phyloP scores from a whole-genome alignment of 2,113 vertebrate genomes.

The Hassar affinis region DNA sequence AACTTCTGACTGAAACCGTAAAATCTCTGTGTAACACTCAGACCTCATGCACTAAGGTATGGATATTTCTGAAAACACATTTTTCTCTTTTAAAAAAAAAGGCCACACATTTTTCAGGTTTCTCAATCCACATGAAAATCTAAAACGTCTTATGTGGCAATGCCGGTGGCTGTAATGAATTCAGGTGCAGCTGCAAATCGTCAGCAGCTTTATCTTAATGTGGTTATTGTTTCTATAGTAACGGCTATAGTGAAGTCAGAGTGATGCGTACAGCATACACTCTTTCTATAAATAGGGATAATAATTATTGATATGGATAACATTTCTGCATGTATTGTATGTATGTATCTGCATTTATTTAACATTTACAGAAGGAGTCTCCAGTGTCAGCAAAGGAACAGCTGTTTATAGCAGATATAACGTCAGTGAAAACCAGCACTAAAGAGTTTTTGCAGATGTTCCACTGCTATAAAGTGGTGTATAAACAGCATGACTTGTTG shows the following conservation, averaged over 20 bases:
- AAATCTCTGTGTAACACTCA: neutral
- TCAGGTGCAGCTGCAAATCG: neutral
- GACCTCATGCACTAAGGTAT: neutral
- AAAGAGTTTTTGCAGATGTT: too few species aligned
- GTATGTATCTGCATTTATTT: too few species aligned
- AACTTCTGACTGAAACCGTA: too few species aligned
- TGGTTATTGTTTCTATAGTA: neutral
- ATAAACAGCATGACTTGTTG: too few species aligned
- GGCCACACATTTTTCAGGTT: neutral
- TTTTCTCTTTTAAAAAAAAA: neutral
- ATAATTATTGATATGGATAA: neutral
- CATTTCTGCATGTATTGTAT: too few species aligned
- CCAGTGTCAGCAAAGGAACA: neutral
- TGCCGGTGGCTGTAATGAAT: neutral
- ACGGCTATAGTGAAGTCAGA: neutral
- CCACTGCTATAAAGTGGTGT: too few species aligned
- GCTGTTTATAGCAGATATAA: neutral
- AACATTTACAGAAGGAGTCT: too few species aligned
- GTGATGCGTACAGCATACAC: neutral
- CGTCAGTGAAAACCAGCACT: too few species aligned
- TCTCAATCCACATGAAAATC: neutral
- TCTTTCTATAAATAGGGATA: neutral
- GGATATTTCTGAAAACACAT: neutral
- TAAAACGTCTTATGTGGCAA: too few species aligned
- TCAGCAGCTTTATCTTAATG: neutral